Evolutionary conservation across 2,888 invertebrate species (phyloP), one percentile per base, ranked within the genome.

Genomic region (Tricholauxania praeusta): DNA sequence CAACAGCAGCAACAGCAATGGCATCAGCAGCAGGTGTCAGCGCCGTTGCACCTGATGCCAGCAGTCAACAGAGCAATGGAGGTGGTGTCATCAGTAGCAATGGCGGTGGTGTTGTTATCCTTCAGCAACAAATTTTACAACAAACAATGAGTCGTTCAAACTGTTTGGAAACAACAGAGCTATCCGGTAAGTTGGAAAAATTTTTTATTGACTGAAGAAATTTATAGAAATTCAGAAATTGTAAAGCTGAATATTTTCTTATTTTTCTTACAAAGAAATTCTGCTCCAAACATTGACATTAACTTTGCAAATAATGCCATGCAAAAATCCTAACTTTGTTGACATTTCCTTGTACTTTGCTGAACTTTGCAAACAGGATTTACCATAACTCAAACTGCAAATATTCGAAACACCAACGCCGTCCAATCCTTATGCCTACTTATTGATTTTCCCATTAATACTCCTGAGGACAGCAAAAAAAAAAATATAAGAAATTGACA

Each of bases 111-210:
- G 73, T 71, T 22, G 68, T 69, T 47, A 68, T 17, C 67, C 49
- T 57, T 65, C 57, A 73, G 52, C 71, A 78, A 65, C 65, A 73
- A 32, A 72, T 75, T 32, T 68, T 82, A 19, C 82, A 83, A 72
- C 78, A 79, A 51, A 83, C 84, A 12, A 82, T 81, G 76, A 85
- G 84, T 77, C 83, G 86, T 73, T 83, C 84, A 65, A 86, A 84
- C 78, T 85, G 83, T 76, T 78, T 85, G 74, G 85, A 86, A 75
- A 80, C 84, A 63, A 80, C 82, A 52, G 84, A 84, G 67, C 72
- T 83, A 68, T 83, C 84, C 75, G 85, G 85, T 85, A 70, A 75
- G 76, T 67, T 39, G 10, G 1, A 39, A 55, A 3, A 51, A 17
- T 22, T 65, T 12, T 12, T 49, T 51, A 19, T 19, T 7, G 4